Evolutionary conservation across 2,113 vertebrate genomes (phyloP).

Genomic region (Dipodomys spectabilis): DNA sequence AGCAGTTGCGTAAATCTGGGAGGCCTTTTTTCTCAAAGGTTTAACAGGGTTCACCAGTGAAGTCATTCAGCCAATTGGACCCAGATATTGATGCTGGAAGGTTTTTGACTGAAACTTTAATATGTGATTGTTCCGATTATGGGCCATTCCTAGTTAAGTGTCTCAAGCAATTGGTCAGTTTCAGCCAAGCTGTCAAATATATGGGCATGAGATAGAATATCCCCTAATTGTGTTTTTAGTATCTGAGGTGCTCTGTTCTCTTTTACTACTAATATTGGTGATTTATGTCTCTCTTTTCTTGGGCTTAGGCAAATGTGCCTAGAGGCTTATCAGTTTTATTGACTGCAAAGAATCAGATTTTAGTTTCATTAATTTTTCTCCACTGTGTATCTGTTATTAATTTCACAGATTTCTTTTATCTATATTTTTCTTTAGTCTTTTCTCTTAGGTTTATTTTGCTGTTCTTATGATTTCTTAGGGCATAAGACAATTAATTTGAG

Average conservation of each 20-base stretch:
- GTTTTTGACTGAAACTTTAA: background rate
- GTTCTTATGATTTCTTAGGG: background rate
- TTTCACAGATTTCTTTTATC: background rate
- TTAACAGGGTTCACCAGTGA: background rate
- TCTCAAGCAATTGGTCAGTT: background rate
- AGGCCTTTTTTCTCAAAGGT: background rate
- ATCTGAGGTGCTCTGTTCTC: background rate
- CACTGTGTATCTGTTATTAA: slow-evolving; percentile 30
- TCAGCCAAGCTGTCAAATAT: background rate
- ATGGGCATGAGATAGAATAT: no score
- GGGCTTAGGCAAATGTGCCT: background rate
- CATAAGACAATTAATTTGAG: background rate
- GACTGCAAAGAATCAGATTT: background rate
- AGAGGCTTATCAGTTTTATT: background rate
- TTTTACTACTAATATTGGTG: background rate
- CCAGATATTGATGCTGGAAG: background rate
- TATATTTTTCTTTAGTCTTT: background rate
- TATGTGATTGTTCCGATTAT: background rate
- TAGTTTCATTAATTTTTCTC: background rate
- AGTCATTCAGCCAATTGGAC: background rate
- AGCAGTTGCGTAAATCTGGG: background rate
- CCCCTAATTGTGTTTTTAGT: no score
- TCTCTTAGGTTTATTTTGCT: background rate
- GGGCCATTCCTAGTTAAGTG: no score
- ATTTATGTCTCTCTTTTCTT: background rate